phyloP scores from a whole-genome alignment of 92 coral and sea anemone species.

The Epizoanthus scotinus region DNA sequence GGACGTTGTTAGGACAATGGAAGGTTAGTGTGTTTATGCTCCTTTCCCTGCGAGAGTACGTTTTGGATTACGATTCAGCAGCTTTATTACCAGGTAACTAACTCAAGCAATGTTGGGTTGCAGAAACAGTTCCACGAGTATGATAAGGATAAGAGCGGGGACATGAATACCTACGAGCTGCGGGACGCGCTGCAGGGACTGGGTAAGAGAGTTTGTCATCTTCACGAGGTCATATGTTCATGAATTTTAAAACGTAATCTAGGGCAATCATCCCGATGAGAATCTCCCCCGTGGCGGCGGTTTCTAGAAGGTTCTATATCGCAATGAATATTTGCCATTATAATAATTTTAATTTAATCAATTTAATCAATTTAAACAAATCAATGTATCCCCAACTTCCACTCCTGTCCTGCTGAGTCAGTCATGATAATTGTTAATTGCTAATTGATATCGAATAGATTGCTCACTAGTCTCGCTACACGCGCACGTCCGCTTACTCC shows the following conservation, averaged over 20 bases:
- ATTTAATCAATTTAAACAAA: too few relatives aligned
- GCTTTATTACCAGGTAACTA: not conserved
- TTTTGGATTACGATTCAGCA: not conserved
- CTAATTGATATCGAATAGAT: too few relatives aligned
- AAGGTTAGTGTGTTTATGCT: conserved; percentile 43
- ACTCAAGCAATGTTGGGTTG: not conserved
- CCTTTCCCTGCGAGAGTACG: not conserved
- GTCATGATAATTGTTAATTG: too few relatives aligned
- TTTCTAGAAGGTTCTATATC: too few relatives aligned
- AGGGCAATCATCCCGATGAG: too few relatives aligned
- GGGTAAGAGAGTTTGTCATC: conserved; percentile 48
- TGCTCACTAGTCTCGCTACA: too few relatives aligned
- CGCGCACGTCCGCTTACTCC: not conserved
- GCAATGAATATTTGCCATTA: too few relatives aligned
- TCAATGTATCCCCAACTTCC: too few relatives aligned
- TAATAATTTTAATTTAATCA: too few relatives aligned
- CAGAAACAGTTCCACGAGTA: conserved; percentile 66
- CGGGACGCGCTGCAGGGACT: conserved; percentile 69
- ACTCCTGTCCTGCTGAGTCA: too few relatives aligned
- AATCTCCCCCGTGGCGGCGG: too few relatives aligned
- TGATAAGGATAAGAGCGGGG: conserved; percentile 79
- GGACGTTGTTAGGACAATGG: conserved; percentile 71
- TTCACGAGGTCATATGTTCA: not conserved
- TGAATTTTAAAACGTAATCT: not conserved
- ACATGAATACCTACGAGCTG: conserved; percentile 80